Conservation (phyloP, 2,797 vertebrate species). For the Pterois miles region DNA sequence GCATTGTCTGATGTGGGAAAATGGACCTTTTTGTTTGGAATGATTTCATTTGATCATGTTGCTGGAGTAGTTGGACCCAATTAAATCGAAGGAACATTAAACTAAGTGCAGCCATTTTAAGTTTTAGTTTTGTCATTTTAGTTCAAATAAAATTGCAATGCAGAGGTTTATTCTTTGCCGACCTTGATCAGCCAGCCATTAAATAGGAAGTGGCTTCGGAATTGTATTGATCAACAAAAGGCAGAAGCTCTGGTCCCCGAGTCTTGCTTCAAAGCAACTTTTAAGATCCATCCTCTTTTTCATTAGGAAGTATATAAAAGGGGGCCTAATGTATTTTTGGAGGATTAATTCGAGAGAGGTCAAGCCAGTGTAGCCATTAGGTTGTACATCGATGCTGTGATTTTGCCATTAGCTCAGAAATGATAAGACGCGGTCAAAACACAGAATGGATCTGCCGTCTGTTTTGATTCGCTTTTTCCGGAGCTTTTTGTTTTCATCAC, state of each 20-base stretch:
- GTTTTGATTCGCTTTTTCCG: conserved; percentile 35
- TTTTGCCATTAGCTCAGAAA: conserved; percentile 44
- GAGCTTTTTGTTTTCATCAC: conserved; percentile 16
- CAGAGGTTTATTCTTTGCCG: conserved; percentile 26
- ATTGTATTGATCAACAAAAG: conserved; percentile 66
- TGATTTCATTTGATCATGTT: neutral
- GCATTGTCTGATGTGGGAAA: neutral
- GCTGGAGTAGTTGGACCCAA: neutral
- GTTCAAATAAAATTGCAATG: conserved; percentile 29
- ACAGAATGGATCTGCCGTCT: neutral
- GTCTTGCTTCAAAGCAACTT: conserved; percentile 49
- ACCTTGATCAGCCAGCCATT: conserved; percentile 49
- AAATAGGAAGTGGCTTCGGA: conserved; percentile 50
- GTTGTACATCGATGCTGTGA: conserved; percentile 31
- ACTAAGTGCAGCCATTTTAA: conserved; percentile 28
- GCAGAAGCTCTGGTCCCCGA: conserved; percentile 21
- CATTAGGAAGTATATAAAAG: conserved; percentile 31
- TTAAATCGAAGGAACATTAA: conserved; percentile 6
- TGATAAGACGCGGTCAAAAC: neutral
- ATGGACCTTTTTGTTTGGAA: neutral
- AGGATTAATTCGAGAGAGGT: conserved; percentile 24
- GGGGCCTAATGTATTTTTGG: conserved; percentile 42
- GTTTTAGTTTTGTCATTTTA: conserved; percentile 22
- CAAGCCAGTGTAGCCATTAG: conserved; percentile 43
- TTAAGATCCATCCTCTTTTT: conserved; percentile 43